Conservation (phyloP, 2,113 vertebrate species). For the Sapayoa aenigma region DNA sequence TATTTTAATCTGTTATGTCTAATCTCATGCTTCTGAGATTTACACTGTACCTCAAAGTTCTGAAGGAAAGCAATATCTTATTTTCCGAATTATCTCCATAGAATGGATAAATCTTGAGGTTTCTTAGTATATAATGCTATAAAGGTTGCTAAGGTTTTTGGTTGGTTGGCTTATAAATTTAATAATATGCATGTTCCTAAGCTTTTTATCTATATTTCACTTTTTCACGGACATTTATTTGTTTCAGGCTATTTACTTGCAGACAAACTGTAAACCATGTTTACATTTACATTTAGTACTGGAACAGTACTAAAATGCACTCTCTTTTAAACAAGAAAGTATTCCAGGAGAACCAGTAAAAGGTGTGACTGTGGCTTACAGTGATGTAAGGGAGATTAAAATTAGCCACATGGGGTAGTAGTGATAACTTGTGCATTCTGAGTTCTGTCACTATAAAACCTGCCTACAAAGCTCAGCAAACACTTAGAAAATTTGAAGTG, state of each 20-base stretch:
- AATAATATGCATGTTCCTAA: neutral
- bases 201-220: neutral
- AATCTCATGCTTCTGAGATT: neutral
- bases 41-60: neutral
- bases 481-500: neutral
- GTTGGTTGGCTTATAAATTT: neutral
- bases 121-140: neutral
- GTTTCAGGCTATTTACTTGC: neutral
- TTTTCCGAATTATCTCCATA: neutral
- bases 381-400: neutral
- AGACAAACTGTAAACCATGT: neutral
- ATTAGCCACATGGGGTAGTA: neutral
- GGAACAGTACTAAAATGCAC: neutral
- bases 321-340: neutral
- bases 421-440: neutral
- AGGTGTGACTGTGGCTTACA: neutral
- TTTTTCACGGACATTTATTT: neutral
- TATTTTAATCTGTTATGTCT: neutral
- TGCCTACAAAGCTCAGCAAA: neutral
- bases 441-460: neutral
- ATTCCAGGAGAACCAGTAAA: neutral
- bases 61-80: neutral
- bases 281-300: too few relatives aligned
- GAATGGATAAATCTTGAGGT: neutral
- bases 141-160: neutral